These are phyloP conservation scores for Lordiphosa andalusiaca DNA, from an alignment of 2,888 invertebrate species.

Conservation along the genomic window DNA sequence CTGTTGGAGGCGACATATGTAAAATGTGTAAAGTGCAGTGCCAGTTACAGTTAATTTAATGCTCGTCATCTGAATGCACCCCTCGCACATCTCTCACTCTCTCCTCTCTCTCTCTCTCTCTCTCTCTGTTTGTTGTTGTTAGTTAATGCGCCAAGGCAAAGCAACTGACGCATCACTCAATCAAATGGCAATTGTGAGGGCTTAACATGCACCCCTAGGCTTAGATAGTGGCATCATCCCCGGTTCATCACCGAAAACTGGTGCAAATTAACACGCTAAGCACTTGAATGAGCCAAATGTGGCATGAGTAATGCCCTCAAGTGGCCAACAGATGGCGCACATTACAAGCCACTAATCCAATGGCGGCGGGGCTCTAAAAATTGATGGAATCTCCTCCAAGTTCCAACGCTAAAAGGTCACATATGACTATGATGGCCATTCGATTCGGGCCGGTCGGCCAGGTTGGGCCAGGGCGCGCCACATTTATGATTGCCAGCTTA, in stretches of 20 bases:
- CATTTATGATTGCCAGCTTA: constrained; percentile 73
- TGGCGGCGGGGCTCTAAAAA: constrained; percentile 29
- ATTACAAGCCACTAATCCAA: constrained; percentile 65
- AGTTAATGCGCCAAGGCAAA: constrained; percentile 38
- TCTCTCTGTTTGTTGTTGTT: constrained; percentile 19
- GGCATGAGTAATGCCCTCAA: constrained; percentile 77
- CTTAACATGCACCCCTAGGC: constrained; percentile 51
- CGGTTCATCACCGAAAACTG: constrained; percentile 42
- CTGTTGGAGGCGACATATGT: constrained; percentile 72
- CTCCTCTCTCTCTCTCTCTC: not conserved
- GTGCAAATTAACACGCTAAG: constrained; percentile 79
- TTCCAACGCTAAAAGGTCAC: constrained; percentile 11
- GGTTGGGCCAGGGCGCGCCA: constrained; percentile 42
- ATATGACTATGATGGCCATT: constrained; percentile 50
- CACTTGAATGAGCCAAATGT: constrained; percentile 78
- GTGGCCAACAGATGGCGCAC: constrained; percentile 67
- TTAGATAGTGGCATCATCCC: constrained; percentile 29
- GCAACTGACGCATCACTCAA: constrained; percentile 74
- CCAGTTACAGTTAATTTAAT: constrained; percentile 75
- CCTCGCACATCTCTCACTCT: constrained; percentile 20
- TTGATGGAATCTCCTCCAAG: constrained; percentile 29
- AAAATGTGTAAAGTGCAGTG: constrained; percentile 79
- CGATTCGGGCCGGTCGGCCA: constrained; percentile 25
- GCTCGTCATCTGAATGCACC: constrained; percentile 62
- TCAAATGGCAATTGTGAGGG: constrained; percentile 78